These are phyloP conservation scores for Choristoneura fumiferana DNA, from an alignment of 1,140 invertebrate genomes.

Conservation along the genomic window DNA sequence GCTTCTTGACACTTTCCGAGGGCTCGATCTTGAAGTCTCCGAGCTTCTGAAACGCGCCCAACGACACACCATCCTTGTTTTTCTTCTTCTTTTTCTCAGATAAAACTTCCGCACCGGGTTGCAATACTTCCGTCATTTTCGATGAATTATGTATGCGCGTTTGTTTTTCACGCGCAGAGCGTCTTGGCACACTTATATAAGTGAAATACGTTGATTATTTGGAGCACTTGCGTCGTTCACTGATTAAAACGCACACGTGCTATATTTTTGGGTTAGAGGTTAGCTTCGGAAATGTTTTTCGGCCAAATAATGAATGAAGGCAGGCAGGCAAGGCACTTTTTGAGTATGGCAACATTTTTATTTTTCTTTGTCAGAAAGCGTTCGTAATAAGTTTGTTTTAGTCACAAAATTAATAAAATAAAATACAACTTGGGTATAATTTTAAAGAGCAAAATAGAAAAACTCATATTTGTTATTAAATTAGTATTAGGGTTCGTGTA, in stretches of 20 bases:
- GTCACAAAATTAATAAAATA: too few species aligned
- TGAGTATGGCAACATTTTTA: too few species aligned
- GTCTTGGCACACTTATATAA: slow-evolving; percentile 6
- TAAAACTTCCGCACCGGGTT: slow-evolving; percentile 58
- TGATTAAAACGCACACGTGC: slow-evolving; percentile 33
- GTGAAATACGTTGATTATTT: neutral
- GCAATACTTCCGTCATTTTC: slow-evolving; percentile 62
- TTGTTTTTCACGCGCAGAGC: slow-evolving; percentile 7
- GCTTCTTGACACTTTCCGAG: slow-evolving; percentile 84
- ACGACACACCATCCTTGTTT: slow-evolving; percentile 76
- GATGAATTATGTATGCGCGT: neutral
- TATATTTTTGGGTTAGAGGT: slow-evolving; percentile 12
- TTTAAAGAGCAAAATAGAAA: too few species aligned
- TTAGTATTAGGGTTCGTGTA: too few species aligned
- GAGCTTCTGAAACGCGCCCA: slow-evolving; percentile 84
- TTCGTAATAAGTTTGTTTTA: too few species aligned
- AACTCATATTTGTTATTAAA: too few species aligned
- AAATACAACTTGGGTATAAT: too few species aligned
- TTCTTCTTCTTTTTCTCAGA: slow-evolving; percentile 84
- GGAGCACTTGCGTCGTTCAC: slow-evolving; percentile 13
- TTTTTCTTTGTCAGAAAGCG: too few species aligned
- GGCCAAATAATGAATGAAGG: neutral
- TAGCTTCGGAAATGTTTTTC: slow-evolving; percentile 17
- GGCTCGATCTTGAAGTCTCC: slow-evolving; percentile 90
- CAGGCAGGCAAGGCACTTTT: too few species aligned